Evolutionary conservation across 2,888 invertebrate species (phyloP).

Genomic region (Chymomyza fuscimana): DNA sequence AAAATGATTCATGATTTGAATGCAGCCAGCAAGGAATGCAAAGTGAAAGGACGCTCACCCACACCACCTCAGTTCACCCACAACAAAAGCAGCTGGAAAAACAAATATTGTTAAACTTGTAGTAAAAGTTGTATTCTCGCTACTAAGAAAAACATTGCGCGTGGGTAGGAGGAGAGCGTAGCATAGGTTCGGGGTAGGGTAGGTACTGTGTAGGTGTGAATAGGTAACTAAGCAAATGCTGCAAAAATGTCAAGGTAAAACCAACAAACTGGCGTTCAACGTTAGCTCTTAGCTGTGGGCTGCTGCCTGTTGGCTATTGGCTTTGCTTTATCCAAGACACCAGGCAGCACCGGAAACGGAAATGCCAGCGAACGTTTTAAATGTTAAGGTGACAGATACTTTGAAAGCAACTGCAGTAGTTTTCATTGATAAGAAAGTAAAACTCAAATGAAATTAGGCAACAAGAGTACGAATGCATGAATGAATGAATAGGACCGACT

Average conservation of each 20-base stretch:
- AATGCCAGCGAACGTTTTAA: constrained; percentile 56
- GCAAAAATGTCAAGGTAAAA: constrained; percentile 72
- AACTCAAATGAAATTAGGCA: constrained; percentile 22
- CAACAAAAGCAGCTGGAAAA: constrained; percentile 38
- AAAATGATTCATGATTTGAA: constrained; percentile 68
- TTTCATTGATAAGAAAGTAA: constrained; percentile 55
- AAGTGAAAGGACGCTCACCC: constrained; percentile 53
- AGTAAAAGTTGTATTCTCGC: constrained; percentile 41
- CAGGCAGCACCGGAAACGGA: constrained; percentile 57
- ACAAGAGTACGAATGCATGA: constrained; percentile 7
- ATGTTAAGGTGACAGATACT: constrained; percentile 24
- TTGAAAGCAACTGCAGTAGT: constrained; percentile 42
- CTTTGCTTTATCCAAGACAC: background rate
- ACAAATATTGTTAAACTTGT: constrained; percentile 70
- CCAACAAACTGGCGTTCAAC: constrained; percentile 54
- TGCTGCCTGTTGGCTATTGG: constrained; percentile 9
- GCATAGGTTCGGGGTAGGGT: background rate
- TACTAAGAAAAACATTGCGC: constrained; percentile 21
- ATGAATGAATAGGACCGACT: constrained; percentile 46
- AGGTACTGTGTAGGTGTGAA: constrained; percentile 8
- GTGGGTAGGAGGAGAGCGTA: background rate
- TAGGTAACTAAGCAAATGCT: constrained; percentile 45
- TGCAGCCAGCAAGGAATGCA: constrained; percentile 56
- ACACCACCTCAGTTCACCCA: constrained; percentile 11
- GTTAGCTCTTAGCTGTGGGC: background rate